Base-by-base conservation (phyloP, 2,888 invertebrate species). In the Scaptomyza flava region DNA sequence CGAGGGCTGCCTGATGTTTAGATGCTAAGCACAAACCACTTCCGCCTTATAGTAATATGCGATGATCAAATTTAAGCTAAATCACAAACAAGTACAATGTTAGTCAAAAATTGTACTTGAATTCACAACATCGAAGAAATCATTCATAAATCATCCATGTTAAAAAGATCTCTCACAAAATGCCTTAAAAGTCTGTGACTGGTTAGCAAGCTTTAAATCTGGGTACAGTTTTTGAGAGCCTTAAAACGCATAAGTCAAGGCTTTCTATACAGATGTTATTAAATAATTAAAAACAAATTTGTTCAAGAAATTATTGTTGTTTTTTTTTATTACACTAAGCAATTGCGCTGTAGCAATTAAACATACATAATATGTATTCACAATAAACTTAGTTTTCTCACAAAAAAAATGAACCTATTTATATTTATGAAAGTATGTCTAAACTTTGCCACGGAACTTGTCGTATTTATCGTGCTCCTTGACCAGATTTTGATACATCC, bases 381-480 rank as follows among this genome's bases (percentile, higher is more conserved):
- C 0, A 4, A 23, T 4, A 4, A 23, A 23, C 23, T 23, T 23
- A 23, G 2, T 4, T 23, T 23, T 23, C 23, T 23, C 23, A 27
- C 31, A 31, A 8, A 9, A 8, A 8, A 27, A 56, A n/a, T n/a
- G 0, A 23, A 34, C 7, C 5, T 17, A 42, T 4, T 42, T 41
- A 14, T 20, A 41, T 14, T 12, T 38, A 20, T 33, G 51, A 5
- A 6, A 17, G 23, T 23, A 23, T 23, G 23, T 9, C n/a, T 71
- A 92, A 43, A 91, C 89, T 75, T 92, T 92, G 54, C 92, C 92
- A 34, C 90, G 90, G 68, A 92, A 92, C 50, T 91, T 91, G 72
- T 90, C 89, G 63, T 91, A 90, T 66, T 92, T 92, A 61, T 90
- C 84, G 59, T 91, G 91, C 48, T 92, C 91, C 74, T 90, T 91